A percentile compares a stretch with the other conserved stretches of the same genome.
These are phyloP conservation scores for Onychomys arenicola DNA, from an alignment of 2,797 vertebrate species.

Conservation along the genomic window DNA sequence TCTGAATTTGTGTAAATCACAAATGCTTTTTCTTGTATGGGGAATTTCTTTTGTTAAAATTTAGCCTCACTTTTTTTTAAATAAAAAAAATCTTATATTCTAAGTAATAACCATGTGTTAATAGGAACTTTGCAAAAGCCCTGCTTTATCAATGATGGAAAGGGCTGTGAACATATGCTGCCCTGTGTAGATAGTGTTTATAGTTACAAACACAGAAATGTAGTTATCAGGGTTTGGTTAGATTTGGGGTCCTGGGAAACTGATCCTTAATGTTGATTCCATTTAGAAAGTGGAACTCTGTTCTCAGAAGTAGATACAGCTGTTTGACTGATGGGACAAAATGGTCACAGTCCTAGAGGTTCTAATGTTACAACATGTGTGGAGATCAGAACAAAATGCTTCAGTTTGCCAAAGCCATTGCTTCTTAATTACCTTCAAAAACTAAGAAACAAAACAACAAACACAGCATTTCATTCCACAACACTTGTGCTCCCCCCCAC, in stretches of 20 bases:
- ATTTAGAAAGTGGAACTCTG: slow-evolving; percentile 30
- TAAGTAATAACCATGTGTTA: neutral
- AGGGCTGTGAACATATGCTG: slow-evolving; percentile 32
- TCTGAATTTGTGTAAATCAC: slow-evolving; percentile 15
- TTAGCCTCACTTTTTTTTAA: neutral
- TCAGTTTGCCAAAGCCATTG: neutral
- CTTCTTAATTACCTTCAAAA: neutral
- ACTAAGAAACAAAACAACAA: neutral
- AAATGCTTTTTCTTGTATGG: neutral
- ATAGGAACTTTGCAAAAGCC: neutral
- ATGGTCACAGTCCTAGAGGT: neutral
- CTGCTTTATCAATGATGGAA: neutral
- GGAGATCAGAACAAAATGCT: neutral
- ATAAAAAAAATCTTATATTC: slow-evolving; percentile 6
- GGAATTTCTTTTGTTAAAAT: slow-evolving; percentile 22
- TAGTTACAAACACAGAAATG: slow-evolving; percentile 18
- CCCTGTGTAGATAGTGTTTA: slow-evolving; percentile 3
- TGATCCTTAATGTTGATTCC: slow-evolving; percentile 13
- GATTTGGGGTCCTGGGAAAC: neutral
- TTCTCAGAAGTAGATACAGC: neutral
- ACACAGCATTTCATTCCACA: neutral
- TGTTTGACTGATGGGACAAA: slow-evolving; percentile 26
- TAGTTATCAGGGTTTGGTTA: slow-evolving; percentile 5
- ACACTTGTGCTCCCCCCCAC: neutral
- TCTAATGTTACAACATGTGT: neutral